Percentiles rank a stretch among this genome's conserved stretches.
These are phyloP conservation scores for Bombus soroeensis DNA, from an alignment of 1,140 invertebrate genomes.

Conservation along the genomic window DNA sequence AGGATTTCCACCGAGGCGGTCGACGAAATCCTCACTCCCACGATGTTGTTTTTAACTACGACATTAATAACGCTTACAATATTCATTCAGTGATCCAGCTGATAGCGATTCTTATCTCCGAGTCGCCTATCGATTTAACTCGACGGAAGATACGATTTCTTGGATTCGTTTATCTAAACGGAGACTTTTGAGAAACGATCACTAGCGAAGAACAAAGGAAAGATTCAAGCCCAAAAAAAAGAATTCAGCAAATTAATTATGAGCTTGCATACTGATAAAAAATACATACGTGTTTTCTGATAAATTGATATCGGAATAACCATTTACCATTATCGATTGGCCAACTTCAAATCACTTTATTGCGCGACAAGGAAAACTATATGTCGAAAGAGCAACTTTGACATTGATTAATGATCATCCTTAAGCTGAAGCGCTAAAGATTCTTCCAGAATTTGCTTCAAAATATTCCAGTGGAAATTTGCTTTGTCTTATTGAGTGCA, in stretches of 20 bases:
- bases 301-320: background rate
- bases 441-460: background rate
- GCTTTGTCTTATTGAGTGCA: background rate
- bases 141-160: background rate
- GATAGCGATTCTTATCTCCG: slow-evolving; percentile 1
- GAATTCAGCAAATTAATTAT: background rate
- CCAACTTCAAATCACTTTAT: background rate
- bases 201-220: background rate
- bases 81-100: background rate
- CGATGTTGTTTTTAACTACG: background rate
- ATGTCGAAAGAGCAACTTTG: background rate
- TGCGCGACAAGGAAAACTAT: background rate
- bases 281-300: background rate
- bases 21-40: background rate
- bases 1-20: background rate
- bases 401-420: background rate
- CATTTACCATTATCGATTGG: background rate
- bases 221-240: background rate
- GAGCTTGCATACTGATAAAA: background rate
- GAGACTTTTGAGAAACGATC: background rate
- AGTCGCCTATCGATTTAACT: slow-evolving; percentile 4
- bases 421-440: background rate
- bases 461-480: background rate
- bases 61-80: background rate
- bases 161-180: slow-evolving; percentile 1